Evolutionary conservation across 2,888 invertebrate genomes (phyloP), one percentile per base, ranked within the genome.

Genomic region (Hanleya hanleyi): DNA sequence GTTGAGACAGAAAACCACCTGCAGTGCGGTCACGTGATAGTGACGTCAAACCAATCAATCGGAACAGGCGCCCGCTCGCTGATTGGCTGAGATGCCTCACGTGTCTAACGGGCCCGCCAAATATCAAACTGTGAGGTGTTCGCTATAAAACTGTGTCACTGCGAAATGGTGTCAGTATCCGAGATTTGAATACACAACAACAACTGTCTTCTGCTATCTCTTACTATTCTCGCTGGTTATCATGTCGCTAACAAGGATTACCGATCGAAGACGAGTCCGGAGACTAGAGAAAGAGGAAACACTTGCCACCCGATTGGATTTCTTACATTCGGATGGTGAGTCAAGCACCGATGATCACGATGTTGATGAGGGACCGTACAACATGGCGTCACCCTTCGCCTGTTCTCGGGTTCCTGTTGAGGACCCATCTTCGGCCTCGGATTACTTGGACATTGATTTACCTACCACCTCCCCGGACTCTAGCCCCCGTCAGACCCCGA

Each of bases 101-200:
- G 83, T 85, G 86, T 69, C 77, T 77, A 83, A 83, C 84, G 81
- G 82, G 78, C 84, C 84, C 86, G 86, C 86, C 84, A 86, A 85
- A 81, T 83, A 77, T 75, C 70, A 85, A 83, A 80, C 62, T 66
- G 18, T 51, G 67, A 38, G 15, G 36, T 35, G 32, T 67, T 36
- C 49, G 57, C 18, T n/a, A 26, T 35, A 22, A 26, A 26, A 22
- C 18, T 66, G 71, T 33, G 57, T 57, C 57, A 57, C 29, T 29
- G 57, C 29, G 57, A 57, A 29, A 15, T 4, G 57, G 15, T 29
- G 57, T 57, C 57, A 57, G 57, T 57, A 57, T 4, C 29, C 22
- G 12, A 57, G 57, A 29, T 57, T 57, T 57, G 29, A 57, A 57
- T 32, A 57, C 57, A 7, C 26, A 57, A 29, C 57, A 57, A 22